Percentiles rank a stretch among this genome's conserved stretches.
Evolutionary conservation across 2,113 vertebrate genomes (phyloP).

Genomic region (Sminthopsis crassicaudata): DNA sequence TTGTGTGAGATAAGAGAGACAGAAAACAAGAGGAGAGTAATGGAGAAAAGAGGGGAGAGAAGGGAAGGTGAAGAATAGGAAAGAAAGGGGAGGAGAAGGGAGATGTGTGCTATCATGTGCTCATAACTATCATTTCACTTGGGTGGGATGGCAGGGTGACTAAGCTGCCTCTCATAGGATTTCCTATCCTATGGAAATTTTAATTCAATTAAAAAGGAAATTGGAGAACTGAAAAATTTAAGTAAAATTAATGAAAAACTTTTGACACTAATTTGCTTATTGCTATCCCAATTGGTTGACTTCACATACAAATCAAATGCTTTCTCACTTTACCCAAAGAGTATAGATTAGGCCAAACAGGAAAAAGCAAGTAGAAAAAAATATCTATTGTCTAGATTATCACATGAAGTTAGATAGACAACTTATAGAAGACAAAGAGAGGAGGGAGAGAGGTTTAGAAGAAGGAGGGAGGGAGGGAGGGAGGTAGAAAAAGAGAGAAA

Average conservation of each 20-base stretch:
- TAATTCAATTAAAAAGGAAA: background rate
- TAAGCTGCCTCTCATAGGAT: background rate
- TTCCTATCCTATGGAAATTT: background rate
- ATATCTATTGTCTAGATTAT: too few species aligned
- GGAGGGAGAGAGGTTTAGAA: too few species aligned
- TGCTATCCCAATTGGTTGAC: background rate
- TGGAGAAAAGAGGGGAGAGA: background rate
- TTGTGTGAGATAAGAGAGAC: background rate
- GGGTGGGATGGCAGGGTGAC: background rate
- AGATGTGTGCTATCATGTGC: background rate
- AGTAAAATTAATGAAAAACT: background rate
- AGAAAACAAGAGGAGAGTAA: background rate
- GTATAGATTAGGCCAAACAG: too few species aligned
- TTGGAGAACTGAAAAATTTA: background rate
- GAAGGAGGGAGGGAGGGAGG: too few species aligned
- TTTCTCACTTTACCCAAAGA: too few species aligned
- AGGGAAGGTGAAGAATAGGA: background rate
- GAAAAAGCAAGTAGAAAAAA: too few species aligned
- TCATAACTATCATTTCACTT: background rate
- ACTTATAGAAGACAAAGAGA: background rate
- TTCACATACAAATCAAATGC: too few species aligned
- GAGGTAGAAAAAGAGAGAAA: background rate
- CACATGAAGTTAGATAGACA: background rate
- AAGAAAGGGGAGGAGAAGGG: too few species aligned
- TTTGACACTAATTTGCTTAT: background rate